Evolutionary conservation across 2,888 invertebrate species (phyloP).

Genomic region (Lapara coniferarum): DNA sequence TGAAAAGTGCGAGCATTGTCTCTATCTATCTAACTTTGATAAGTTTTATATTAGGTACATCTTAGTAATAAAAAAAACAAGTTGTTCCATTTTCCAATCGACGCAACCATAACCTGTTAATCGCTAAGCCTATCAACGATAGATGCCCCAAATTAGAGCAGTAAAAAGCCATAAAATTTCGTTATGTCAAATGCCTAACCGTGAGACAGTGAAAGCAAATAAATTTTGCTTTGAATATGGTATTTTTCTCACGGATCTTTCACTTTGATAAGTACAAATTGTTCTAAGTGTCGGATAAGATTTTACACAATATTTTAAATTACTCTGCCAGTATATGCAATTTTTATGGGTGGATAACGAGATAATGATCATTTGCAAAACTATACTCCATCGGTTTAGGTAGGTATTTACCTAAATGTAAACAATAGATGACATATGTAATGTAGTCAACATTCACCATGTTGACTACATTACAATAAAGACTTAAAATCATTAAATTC

Average conservation of each 20-base stretch:
- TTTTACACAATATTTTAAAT: constrained; percentile 29
- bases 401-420: too few species aligned
- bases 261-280: constrained; percentile 50
- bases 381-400: background rate
- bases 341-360: background rate
- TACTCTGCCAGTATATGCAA: background rate
- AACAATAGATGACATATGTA: too few species aligned
- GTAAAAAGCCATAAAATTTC: constrained; percentile 31
- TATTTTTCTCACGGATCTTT: constrained; percentile 69
- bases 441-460: too few species aligned
- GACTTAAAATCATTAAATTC: too few species aligned
- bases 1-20: too few species aligned
- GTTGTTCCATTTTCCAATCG: too few species aligned
- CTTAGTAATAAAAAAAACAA: too few species aligned
- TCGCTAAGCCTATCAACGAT: constrained; percentile 26
- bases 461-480: too few species aligned
- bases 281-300: constrained; percentile 41
- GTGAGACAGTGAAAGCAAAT: constrained; percentile 72
- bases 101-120: background rate
- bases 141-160: constrained; percentile 31
- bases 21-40: too few species aligned
- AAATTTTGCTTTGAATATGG: constrained; percentile 52
- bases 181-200: constrained; percentile 41
- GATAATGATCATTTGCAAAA: background rate
- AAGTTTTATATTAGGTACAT: too few species aligned